phyloP scores from a whole-genome alignment of 2,113 vertebrate genomes.

The Gavia stellata region DNA sequence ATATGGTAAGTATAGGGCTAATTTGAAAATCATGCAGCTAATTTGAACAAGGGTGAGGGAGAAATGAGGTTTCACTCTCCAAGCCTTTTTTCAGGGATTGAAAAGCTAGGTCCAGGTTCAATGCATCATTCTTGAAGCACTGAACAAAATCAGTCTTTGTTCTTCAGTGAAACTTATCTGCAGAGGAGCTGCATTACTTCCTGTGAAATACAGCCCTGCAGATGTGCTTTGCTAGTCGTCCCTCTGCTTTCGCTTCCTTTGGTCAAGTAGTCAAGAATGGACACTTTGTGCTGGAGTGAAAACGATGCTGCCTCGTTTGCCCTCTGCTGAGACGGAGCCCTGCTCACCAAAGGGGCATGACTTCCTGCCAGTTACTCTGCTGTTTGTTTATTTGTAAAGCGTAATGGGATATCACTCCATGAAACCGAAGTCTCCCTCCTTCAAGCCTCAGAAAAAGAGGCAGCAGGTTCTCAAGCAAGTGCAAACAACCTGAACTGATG shows the following conservation, averaged over 20 bases:
- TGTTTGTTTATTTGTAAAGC: conserved; percentile 59
- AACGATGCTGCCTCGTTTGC: conserved; percentile 56
- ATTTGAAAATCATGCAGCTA: background rate
- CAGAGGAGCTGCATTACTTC: conserved; percentile 66
- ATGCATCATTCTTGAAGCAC: conserved; percentile 47
- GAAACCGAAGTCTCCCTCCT: background rate
- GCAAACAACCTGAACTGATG: background rate
- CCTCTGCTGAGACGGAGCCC: conserved; percentile 19
- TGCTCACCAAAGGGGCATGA: conserved; percentile 27
- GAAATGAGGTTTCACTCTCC: background rate
- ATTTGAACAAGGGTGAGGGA: background rate
- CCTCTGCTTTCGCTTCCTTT: conserved; percentile 43
- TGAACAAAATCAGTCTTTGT: conserved; percentile 77
- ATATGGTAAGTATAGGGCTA: background rate
- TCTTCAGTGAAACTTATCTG: conserved; percentile 74
- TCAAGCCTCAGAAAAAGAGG: background rate
- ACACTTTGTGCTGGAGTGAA: conserved; percentile 72
- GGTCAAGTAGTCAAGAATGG: conserved; percentile 70
- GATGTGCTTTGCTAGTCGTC: conserved; percentile 51
- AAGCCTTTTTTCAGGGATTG: conserved; percentile 50
- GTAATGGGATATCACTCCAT: background rate
- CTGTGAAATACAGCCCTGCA: conserved; percentile 69
- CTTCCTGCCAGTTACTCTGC: conserved; percentile 46
- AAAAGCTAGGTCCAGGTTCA: conserved; percentile 64
- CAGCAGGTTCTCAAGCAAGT: conserved; percentile 16